These are phyloP conservation scores for Palythoa grandiflora DNA, from an alignment of 92 coral and sea anemone species.

Conservation along the genomic window DNA sequence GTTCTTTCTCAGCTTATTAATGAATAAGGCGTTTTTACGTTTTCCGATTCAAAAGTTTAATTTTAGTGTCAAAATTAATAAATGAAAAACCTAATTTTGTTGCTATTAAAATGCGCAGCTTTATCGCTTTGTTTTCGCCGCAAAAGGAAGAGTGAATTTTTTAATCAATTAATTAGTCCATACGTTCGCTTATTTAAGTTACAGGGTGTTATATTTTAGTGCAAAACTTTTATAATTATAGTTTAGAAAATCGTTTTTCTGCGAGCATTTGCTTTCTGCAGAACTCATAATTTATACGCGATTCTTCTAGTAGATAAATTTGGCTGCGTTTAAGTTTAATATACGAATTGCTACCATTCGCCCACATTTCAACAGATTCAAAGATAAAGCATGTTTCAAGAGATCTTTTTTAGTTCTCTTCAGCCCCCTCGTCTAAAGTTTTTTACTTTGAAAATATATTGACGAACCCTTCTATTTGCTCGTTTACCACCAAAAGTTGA, in stretches of 20 bases:
- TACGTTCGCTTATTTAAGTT: background rate
- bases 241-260: constrained; percentile 17
- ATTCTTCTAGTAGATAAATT: background rate
- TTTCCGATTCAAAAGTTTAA: constrained; percentile 11
- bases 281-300: background rate
- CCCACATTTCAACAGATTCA: constrained; percentile 28
- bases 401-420: constrained; percentile 1
- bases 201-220: background rate
- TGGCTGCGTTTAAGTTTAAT: constrained; percentile 7
- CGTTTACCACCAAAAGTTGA: background rate
- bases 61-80: constrained; percentile 16
- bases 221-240: constrained; percentile 2
- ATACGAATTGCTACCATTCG: background rate
- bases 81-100: constrained; percentile 25
- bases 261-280: constrained; percentile 1
- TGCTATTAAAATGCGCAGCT: constrained; percentile 30
- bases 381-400: constrained; percentile 9
- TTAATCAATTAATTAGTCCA: constrained; percentile 15
- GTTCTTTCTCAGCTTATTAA: background rate
- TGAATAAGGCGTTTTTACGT: constrained; percentile 9
- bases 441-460: background rate
- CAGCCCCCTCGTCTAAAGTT: background rate
- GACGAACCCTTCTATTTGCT: background rate
- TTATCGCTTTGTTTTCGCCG: constrained; percentile 38
- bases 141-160: constrained; percentile 31